Conservation (phyloP, 2,113 vertebrate genomes). For the Montifringilla adamsi region DNA sequence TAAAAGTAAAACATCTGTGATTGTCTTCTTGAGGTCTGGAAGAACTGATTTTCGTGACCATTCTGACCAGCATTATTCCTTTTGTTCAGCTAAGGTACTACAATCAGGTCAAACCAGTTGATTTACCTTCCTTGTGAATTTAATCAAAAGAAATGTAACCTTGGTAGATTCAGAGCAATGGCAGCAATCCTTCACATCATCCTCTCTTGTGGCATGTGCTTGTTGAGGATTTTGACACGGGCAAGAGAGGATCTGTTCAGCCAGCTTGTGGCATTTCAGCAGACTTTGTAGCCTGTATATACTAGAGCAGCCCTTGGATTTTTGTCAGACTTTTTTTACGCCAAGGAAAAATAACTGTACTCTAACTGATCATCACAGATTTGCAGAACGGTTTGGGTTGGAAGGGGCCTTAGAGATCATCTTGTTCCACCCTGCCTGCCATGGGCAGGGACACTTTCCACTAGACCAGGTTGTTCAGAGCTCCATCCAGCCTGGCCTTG, state of each 20-base stretch:
- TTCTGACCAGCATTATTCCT: background rate
- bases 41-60: background rate
- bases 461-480: background rate
- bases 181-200: background rate
- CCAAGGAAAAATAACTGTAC: background rate
- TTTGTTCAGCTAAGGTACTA: background rate
- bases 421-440: background rate
- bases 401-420: background rate
- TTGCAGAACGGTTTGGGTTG: background rate
- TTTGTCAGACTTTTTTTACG: background rate
- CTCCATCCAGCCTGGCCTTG: background rate
- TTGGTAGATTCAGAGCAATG: background rate
- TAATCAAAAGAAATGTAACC: background rate
- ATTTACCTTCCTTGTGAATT: background rate
- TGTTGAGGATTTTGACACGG: background rate
- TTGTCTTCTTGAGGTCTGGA: background rate
- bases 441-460: background rate
- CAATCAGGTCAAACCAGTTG: background rate
- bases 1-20: background rate
- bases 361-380: background rate
- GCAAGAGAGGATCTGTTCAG: background rate
- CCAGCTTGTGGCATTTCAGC: background rate
- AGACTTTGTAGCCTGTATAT: background rate
- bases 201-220: background rate
- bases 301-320: background rate